Evolutionary conservation across 2,797 vertebrate species (phyloP), one percentile per base, ranked within the genome.

Genomic region (Mycteria americana): DNA sequence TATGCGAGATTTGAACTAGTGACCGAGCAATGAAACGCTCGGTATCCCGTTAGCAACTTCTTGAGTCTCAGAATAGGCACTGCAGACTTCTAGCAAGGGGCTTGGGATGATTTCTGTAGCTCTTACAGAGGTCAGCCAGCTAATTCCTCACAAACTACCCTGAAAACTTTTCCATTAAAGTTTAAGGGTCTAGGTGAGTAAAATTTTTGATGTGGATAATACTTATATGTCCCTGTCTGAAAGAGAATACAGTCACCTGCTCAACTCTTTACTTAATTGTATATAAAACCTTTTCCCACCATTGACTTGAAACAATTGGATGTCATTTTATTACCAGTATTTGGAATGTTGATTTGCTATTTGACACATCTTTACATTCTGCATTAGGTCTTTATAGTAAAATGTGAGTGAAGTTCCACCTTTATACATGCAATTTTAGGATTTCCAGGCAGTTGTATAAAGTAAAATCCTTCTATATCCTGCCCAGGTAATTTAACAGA

Each of bases 401-500:
- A 67, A 57, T 41, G 57, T 45, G 65, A 76, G 77, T 68, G 45
- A 88, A 82, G 11, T 46, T 75, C 60, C 28, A 56, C 33, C 48
- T 82, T 53, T 57, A 50, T 37, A 77, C 21, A 16, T 51, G 46
- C 76, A 85, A 78, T 94, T 96, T 90, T 56, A 87, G 91, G 59
- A 50, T 81, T 91, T 95, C 60, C 62, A 90, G 82, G 70, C 75
- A 95, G 19, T 79, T 28, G 30, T 67, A 37, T 57, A 19, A 84
- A 81, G 69, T 57, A 88, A 86, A 94, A 94, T 82, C 54, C n/a
- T 60, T 78, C 94, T 76, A 64, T 95, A 96, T 94, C 92, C 94
- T 91, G 75, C 97, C 96, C 97, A 96, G 89, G 90, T 95, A 96
- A 97, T 97, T 97, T 77, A 72, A 72, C 67, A 85, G 95, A 95